Evolutionary conservation across 2,113 vertebrate genomes (phyloP).

Genomic region (Phainopepla nitens): DNA sequence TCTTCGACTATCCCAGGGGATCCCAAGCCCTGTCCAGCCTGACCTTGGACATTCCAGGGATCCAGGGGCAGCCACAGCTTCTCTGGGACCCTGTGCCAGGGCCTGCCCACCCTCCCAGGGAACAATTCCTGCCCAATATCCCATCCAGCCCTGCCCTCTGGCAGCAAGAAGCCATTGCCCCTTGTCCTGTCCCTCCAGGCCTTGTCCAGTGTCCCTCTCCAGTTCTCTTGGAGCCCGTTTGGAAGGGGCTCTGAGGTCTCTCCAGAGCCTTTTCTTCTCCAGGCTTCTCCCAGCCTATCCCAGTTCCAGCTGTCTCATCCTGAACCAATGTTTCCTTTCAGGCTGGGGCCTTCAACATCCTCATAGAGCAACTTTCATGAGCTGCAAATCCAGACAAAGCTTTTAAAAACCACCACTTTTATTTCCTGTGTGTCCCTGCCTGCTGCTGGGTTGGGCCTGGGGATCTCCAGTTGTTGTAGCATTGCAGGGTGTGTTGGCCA

Average conservation of each 20-base stretch:
- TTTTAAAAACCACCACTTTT: not conserved
- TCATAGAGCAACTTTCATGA: not conserved
- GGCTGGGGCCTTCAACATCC: not conserved
- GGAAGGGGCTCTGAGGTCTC: rapidly evolving
- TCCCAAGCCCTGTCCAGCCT: rapidly evolving
- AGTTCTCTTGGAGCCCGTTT: not conserved
- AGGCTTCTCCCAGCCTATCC: not conserved
- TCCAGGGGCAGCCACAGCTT: not conserved
- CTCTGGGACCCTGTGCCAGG: not conserved
- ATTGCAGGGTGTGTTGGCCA: not conserved
- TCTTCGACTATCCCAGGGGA: rapidly evolving
- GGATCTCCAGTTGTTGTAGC: too few relatives aligned
- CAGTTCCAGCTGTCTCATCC: not conserved
- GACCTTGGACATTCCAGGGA: not conserved
- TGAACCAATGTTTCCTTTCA: not conserved
- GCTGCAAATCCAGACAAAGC: not conserved
- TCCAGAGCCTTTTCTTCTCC: rapidly evolving
- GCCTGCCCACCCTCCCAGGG: rapidly evolving
- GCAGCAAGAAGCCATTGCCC: not conserved
- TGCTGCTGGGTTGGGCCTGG: not conserved
- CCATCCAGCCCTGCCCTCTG: not conserved
- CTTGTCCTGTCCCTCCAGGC: not conserved
- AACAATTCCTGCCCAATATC: not conserved
- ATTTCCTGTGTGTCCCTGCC: rapidly evolving
- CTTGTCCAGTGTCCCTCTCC: not conserved